Conservation (phyloP, 2,888 invertebrate genomes). For the Ichneumoninae sp. region DNA sequence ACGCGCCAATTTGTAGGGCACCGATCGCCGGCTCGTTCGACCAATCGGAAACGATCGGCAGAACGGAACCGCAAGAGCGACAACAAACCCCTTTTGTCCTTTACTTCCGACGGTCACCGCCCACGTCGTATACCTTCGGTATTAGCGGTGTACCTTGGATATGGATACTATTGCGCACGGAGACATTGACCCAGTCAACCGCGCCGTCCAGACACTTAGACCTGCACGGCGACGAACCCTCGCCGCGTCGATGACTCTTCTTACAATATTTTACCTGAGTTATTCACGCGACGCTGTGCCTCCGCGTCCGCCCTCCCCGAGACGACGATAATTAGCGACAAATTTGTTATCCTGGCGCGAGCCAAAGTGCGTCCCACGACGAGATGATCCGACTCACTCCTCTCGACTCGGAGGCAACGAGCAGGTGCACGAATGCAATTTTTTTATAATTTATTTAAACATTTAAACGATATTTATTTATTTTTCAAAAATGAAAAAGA, state of each 20-base stretch:
- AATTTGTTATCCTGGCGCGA: constrained; percentile 44
- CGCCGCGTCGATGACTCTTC: constrained; percentile 18
- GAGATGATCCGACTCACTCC: neutral
- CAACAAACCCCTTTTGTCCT: constrained; percentile 62
- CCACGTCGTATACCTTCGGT: constrained; percentile 42
- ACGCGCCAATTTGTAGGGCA: constrained; percentile 73
- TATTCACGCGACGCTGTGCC: constrained; percentile 13
- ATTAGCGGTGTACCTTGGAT: constrained; percentile 60
- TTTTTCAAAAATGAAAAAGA: neutral
- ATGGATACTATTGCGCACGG: constrained; percentile 41
- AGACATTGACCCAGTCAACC: constrained; percentile 44
- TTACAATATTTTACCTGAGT: constrained; percentile 30
- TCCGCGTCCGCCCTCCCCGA: neutral
- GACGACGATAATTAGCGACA: constrained; percentile 33
- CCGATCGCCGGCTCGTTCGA: constrained; percentile 42
- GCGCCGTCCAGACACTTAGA: constrained; percentile 31
- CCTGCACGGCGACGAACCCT: constrained; percentile 25
- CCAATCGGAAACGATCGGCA: constrained; percentile 63
- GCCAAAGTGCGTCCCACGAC: constrained; percentile 13
- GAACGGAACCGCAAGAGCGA: constrained; percentile 23
- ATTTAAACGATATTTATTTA: neutral
- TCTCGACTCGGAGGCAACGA: neutral
- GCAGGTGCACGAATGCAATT: neutral
- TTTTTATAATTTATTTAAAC: too few species aligned
- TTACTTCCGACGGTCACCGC: constrained; percentile 23